Conservation (phyloP, 1,140 invertebrate species). For the Drosophila nikananu region DNA sequence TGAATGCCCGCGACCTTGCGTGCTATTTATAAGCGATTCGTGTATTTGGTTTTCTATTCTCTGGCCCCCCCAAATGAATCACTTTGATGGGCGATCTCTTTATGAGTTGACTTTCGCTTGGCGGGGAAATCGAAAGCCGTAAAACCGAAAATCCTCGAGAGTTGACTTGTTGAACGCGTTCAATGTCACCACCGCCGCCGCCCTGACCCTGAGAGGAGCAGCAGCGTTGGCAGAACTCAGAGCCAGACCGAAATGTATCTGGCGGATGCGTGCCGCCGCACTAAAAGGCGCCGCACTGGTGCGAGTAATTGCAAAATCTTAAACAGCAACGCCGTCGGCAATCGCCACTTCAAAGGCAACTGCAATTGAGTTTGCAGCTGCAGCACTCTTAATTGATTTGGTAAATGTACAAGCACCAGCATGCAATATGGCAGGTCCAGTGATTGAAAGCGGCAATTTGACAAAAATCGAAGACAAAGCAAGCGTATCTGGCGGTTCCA, state of each 20-base stretch:
- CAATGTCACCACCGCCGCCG: constrained; percentile 54
- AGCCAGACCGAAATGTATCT: constrained; percentile 25
- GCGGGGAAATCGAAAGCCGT: constrained; percentile 44
- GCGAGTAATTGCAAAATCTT: constrained; percentile 52
- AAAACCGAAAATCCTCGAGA: constrained; percentile 38
- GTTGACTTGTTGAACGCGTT: constrained; percentile 64
- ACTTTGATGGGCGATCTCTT: constrained; percentile 58
- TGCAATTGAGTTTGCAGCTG: constrained; percentile 67
- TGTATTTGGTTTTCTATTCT: constrained; percentile 45
- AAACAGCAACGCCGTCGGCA: constrained; percentile 26
- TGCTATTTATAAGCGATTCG: constrained; percentile 64
- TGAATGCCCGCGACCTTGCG: constrained; percentile 64
- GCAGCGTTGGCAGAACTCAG: constrained; percentile 34
- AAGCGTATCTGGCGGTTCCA: constrained; percentile 1
- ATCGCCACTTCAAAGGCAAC: constrained; percentile 66
- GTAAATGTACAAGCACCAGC: constrained; percentile 18
- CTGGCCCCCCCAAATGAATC: constrained; percentile 62
- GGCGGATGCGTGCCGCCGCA: constrained; percentile 11
- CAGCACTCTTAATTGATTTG: constrained; percentile 71
- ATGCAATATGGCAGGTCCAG: constrained; percentile 51
- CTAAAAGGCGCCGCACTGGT: constrained; percentile 15
- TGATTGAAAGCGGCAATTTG: constrained; percentile 62
- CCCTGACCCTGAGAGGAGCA: constrained; percentile 62
- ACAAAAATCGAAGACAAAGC: constrained; percentile 39
- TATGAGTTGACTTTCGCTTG: constrained; percentile 61